Base-by-base conservation (phyloP, 2,797 vertebrate species). In the Sphenopsis melanotis region DNA sequence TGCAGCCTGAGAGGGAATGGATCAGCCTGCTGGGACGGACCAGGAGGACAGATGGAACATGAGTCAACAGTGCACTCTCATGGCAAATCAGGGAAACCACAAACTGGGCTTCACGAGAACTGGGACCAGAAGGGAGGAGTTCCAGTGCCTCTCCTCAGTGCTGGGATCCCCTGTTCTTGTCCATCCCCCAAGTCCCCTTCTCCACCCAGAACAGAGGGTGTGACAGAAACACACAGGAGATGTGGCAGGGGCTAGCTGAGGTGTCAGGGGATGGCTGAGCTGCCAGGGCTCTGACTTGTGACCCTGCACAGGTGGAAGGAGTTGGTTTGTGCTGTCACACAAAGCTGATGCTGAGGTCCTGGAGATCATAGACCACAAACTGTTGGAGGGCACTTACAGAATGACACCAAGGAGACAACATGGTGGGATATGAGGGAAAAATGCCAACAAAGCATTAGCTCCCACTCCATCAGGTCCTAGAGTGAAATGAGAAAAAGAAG, bases 11-110 rank as follows among this genome's bases (percentile, higher is more conserved):
- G 52, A 12, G 42, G 44, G 4, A 1, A 16, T 4, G 9, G 2
- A 22, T 22, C 47, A 42, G 24, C 36, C 52, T 37, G 66, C 37
- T 75, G 56, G 30, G 71, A 24, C 65, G 69, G 72, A 81, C 9
- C 50, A 53, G 32, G 32, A 75, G 21, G n/a, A 90, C 59, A 72
- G 52, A 44, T 1, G 19, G 75, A 95, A 93, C 21, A n/a, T 1
- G 89, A 91, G 68, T 30, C 89, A 94, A 96, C 95, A 96, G 63
- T 94, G 95, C 96, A 70, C 96, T 91, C 96, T 96, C 13, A 93
- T 94, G 95, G 96, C 89, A 89, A 63, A 30, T 0, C 36, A 17
- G 82, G 56, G 93, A 89, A 96, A 85, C 52, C 75, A 77, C 94
- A 66, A 56, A 90, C 59, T 41, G 83, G 37, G 22, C 80, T 76